Conservation (phyloP, 2,797 vertebrate species). For the Clarias fuscus region DNA sequence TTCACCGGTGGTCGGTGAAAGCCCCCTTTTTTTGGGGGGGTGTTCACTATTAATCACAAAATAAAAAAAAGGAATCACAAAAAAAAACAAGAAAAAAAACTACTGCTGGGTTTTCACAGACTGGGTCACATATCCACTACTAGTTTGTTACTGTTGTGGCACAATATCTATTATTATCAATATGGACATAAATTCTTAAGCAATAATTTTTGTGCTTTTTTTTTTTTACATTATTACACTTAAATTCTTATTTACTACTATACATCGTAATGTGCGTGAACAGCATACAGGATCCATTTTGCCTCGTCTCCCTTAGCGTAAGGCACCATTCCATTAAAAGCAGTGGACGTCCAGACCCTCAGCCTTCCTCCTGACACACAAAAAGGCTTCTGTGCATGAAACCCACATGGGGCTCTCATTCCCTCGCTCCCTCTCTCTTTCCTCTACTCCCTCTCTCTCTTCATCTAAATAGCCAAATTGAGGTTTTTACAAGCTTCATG, state of each 20-base stretch:
- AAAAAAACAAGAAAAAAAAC: too few species aligned
- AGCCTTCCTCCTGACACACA: slow-evolving; percentile 63
- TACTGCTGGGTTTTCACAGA: too few species aligned
- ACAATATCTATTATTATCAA: not conserved
- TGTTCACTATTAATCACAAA: too few species aligned
- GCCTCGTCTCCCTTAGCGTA: slow-evolving; percentile 41
- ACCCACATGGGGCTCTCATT: slow-evolving; percentile 45
- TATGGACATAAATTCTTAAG: not conserved
- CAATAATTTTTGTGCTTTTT: too few species aligned
- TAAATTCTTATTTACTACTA: not conserved
- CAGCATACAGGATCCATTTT: slow-evolving; percentile 31
- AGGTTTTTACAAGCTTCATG: slow-evolving; percentile 48
- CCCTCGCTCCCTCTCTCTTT: slow-evolving; percentile 33
- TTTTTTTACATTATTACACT: not conserved
- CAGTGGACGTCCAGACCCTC: slow-evolving; percentile 36
- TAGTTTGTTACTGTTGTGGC: not conserved
- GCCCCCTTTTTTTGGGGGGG: too few species aligned
- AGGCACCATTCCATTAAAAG: slow-evolving; percentile 54
- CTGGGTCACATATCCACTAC: too few species aligned
- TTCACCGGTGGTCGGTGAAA: too few species aligned
- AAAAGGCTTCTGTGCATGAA: slow-evolving; percentile 71
- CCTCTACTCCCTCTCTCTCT: slow-evolving; percentile 14
- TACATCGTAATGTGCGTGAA: not conserved
- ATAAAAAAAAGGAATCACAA: too few species aligned
- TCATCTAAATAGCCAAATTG: slow-evolving; percentile 60